These are phyloP conservation scores for Blomia tropicalis DNA, from an alignment of 2,888 invertebrate genomes.

Conservation along the genomic window DNA sequence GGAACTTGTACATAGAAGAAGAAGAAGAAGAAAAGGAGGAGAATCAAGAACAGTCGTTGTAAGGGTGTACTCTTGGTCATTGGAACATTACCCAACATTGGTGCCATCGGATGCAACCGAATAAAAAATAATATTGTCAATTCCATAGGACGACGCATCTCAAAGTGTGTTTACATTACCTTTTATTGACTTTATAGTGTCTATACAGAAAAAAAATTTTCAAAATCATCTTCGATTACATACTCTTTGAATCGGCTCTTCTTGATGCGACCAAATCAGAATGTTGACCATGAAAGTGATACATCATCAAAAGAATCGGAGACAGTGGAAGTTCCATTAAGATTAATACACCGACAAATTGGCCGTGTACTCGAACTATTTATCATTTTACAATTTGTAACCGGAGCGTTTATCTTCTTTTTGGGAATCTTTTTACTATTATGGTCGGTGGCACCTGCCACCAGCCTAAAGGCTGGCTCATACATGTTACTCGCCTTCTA, in stretches of 20 bases:
- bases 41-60: no score
- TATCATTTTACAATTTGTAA: conserved; percentile 16
- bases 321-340: neutral
- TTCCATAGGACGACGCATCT: no score
- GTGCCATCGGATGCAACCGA: no score
- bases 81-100: no score
- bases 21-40: no score
- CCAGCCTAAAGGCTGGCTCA: conserved; percentile 23
- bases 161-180: no score
- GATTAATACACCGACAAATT: neutral
- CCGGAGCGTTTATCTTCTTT: conserved; percentile 19
- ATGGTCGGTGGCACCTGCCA: conserved; percentile 13
- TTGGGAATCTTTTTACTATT: conserved; percentile 11
- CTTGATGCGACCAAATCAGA: neutral
- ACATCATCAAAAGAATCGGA: neutral
- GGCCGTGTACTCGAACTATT: conserved; percentile 10
- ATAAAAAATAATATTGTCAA: no score
- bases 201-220: no score
- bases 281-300: neutral
- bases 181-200: no score
- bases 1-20: no score
- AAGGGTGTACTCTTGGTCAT: no score
- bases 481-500: conserved; percentile 22
- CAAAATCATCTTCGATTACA: no score
- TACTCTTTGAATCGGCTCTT: neutral